phyloP scores from a whole-genome alignment of 2,797 vertebrate genomes.

The Sarcoramphus papa region DNA sequence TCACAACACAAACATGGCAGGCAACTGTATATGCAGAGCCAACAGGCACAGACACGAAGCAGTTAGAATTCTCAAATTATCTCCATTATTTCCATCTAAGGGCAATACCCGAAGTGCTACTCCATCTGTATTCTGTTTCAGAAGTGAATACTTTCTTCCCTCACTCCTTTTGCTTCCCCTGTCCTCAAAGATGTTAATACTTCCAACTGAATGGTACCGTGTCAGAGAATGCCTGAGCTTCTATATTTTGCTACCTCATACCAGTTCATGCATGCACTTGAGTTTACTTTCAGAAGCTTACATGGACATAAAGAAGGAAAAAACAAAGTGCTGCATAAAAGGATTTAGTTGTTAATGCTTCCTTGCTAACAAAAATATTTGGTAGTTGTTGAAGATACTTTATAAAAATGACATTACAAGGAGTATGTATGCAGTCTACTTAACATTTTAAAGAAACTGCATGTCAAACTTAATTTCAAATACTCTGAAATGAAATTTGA shows the following conservation, averaged over 20 bases:
- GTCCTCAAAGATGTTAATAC: not conserved
- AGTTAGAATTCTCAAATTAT: not conserved
- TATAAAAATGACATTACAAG: too few relatives aligned
- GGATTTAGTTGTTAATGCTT: not conserved
- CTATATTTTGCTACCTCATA: not conserved
- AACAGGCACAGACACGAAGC: not conserved
- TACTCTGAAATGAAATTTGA: not conserved
- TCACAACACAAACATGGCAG: not conserved
- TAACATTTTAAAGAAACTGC: not conserved
- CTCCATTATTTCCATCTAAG: not conserved
- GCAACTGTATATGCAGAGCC: not conserved
- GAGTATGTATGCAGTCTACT: not conserved
- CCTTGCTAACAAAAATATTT: not conserved
- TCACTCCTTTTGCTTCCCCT: not conserved
- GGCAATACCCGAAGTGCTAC: not conserved
- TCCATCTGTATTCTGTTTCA: not conserved
- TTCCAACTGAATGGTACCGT: not conserved
- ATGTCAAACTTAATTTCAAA: not conserved
- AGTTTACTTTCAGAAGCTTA: conserved; percentile 15
- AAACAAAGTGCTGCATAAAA: not conserved
- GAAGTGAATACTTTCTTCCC: not conserved
- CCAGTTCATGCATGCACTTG: conserved; percentile 3
- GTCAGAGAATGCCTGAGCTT: not conserved
- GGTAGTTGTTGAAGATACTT: not conserved
- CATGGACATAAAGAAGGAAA: not conserved